These are phyloP conservation scores for Harpalus rufipes DNA, from an alignment of 2,888 invertebrate genomes.

Conservation along the genomic window DNA sequence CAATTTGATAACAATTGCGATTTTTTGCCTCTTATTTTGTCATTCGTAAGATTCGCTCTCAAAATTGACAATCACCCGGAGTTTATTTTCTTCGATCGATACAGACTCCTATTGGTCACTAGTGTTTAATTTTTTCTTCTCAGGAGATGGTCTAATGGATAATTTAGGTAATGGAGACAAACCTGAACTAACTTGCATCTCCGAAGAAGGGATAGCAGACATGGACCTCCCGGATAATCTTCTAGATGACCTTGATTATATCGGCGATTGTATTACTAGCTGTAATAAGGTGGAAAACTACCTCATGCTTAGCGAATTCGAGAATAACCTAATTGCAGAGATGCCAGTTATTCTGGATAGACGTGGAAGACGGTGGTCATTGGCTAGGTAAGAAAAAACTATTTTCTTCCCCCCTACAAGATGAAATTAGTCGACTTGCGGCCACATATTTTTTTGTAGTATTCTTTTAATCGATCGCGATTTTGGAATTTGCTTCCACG, in stretches of 20 bases:
- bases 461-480: too few species aligned
- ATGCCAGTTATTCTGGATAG: constrained; percentile 87
- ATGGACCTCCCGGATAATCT: constrained; percentile 90
- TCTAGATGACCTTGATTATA: constrained; percentile 88
- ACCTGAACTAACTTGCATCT: constrained; percentile 90
- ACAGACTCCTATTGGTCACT: too few species aligned
- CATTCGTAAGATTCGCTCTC: too few species aligned
- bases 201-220: constrained; percentile 90
- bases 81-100: too few species aligned
- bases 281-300: constrained; percentile 93
- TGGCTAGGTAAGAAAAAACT: constrained; percentile 78
- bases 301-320: constrained; percentile 91
- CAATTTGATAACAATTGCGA: too few species aligned
- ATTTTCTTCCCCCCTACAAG: too few species aligned
- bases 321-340: constrained; percentile 90
- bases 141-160: constrained; percentile 78
- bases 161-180: constrained; percentile 79
- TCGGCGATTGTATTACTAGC: constrained; percentile 90
- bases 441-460: too few species aligned
- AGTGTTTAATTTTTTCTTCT: background rate
- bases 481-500: too few species aligned
- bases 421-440: too few species aligned
- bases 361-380: constrained; percentile 85
- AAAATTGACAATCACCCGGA: too few species aligned
- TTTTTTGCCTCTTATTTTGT: too few species aligned